A percentile compares a stretch with the other conserved stretches of the same genome.
Evolutionary conservation across 2,797 vertebrate species (phyloP).

Genomic region (Chiloscyllium punctatum): DNA sequence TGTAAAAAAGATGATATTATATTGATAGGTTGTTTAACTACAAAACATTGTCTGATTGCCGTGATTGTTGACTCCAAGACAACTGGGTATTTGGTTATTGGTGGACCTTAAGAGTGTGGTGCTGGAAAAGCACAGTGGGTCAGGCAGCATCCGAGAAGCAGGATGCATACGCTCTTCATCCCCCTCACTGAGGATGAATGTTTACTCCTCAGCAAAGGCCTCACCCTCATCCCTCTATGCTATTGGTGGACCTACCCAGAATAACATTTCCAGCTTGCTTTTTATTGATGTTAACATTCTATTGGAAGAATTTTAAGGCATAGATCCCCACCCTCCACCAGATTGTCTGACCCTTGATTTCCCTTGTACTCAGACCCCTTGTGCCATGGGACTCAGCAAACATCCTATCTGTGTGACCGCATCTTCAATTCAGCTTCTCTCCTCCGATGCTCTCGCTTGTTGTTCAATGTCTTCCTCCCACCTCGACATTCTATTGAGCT

Average conservation of each 20-base stretch:
- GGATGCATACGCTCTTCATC: too few species aligned
- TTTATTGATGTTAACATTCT: neutral
- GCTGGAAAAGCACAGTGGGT: too few species aligned
- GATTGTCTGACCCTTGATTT: neutral
- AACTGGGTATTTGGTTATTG: neutral
- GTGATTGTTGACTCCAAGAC: neutral
- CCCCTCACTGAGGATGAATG: too few species aligned
- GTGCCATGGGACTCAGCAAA: neutral
- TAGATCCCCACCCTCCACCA: neutral
- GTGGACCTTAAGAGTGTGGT: neutral
- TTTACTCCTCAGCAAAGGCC: too few species aligned
- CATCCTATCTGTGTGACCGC: neutral
- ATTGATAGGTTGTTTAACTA: neutral
- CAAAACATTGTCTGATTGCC: neutral
- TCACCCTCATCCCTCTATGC: neutral
- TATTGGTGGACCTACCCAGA: neutral
- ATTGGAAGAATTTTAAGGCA: neutral
- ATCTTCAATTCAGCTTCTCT: neutral
- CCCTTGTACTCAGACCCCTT: neutral
- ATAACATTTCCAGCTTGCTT: neutral
- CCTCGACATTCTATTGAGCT: neutral
- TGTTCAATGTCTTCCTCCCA: neutral
- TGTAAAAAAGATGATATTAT: neutral
- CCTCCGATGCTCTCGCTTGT: neutral
- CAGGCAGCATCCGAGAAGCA: too few species aligned